Base-by-base conservation (phyloP, 2,797 vertebrate species). In the Parotocinclus haroldoi region DNA sequence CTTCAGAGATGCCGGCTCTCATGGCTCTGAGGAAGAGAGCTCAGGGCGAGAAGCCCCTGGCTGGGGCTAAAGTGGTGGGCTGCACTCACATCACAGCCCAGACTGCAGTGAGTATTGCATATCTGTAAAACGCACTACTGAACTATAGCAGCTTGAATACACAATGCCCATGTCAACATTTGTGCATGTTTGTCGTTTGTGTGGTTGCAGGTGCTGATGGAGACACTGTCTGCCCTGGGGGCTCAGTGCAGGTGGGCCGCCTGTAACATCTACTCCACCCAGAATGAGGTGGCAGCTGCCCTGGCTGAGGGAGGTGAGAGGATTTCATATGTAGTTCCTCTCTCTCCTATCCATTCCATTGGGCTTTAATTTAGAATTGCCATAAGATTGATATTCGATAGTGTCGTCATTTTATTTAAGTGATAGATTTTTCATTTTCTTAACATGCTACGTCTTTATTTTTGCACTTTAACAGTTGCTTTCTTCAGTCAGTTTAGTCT, bases 81-180 rank as follows among this genome's bases (percentile, higher is more conserved):
- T 99, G 96, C 80, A 99, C 96, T 1, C 96, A 99, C 86, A 98
- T 99, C 74, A 99, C 96, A 0, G 96, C 96, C 0, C 96, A 99
- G 88, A 98, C 96, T 1, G 96, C 96, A 48, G 96, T 99, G 79
- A 94, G 95, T 86, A 12, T 64, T 19, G 9, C 27, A 9, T 42
- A 53, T 11, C 66, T 58, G 17, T 48, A 39, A 61, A 13, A 49
- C 36, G 14, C 42, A 38, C 54, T 37, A 8, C 16, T 14, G 8
- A n/a, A 13, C 38, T 10, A 10, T 10, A 19, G 12, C 10, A 16
- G 4, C 4, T 17, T 44, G n/a, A 13, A 46, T 13, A 38, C 7
- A 48, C 13, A 12, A 58, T 19, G 19, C 50, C n/a, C 8, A 10
- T 60, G 3, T 3, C 51, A 19, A 17, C 40, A 4, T 10, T 11